phyloP scores from a whole-genome alignment of 2,888 invertebrate genomes.

The Cheilosia vulpina region DNA sequence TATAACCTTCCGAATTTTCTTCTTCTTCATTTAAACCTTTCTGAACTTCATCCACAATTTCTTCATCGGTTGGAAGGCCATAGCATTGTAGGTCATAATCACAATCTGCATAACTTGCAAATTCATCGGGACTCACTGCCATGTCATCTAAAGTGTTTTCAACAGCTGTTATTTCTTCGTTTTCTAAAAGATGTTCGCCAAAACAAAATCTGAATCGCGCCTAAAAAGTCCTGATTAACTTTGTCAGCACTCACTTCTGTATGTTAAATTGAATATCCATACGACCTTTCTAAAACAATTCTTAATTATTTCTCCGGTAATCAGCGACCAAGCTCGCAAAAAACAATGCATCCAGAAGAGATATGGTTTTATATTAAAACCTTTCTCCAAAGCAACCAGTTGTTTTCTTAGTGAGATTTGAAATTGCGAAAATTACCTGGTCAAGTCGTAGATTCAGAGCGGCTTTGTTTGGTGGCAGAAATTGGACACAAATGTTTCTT shows the following conservation, averaged over 20 bases:
- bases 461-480: background rate
- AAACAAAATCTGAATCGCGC: background rate
- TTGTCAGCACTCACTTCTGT: background rate
- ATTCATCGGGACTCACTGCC: background rate
- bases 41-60: background rate
- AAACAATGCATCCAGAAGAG: background rate
- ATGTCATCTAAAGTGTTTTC: background rate
- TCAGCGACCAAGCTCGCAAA: conserved; percentile 13
- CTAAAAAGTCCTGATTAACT: background rate
- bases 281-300: conserved; percentile 15
- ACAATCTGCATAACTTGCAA: conserved; percentile 9
- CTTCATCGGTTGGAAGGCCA: conserved; percentile 6
- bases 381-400: background rate
- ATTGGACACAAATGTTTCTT: background rate
- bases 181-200: background rate
- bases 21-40: conserved; percentile 6
- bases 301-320: conserved; percentile 13
- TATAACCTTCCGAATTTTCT: background rate
- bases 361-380: conserved; percentile 6
- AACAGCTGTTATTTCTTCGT: background rate
- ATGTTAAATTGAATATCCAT: background rate
- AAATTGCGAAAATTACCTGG: background rate
- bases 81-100: conserved; percentile 11
- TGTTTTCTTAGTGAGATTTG: conserved; percentile 9
- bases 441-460: background rate